Conservation (phyloP, 2,797 vertebrate species). For the Coluber constrictor region DNA sequence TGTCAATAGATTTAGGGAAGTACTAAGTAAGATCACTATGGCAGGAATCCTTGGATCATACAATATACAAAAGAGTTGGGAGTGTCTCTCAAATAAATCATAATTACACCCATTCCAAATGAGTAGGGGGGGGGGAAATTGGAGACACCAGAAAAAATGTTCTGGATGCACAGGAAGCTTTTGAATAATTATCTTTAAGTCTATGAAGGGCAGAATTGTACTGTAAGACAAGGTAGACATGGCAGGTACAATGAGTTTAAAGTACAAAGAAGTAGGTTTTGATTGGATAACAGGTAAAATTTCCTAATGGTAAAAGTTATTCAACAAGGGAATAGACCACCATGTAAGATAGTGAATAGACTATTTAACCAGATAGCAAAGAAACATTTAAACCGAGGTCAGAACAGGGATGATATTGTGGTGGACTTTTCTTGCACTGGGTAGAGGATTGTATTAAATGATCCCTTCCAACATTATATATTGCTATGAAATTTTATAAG, state of each 20-base stretch:
- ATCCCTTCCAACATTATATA: neutral
- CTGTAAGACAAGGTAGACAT: neutral
- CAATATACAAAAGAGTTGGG: neutral
- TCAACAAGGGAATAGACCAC: neutral
- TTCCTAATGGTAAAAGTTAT: neutral
- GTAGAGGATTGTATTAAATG: neutral
- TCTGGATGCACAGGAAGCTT: neutral
- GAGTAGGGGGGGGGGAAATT: neutral
- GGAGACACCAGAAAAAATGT: neutral
- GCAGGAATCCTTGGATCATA: neutral
- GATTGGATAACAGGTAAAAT: neutral
- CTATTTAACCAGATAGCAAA: neutral
- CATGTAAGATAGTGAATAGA: neutral
- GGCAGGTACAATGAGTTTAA: neutral
- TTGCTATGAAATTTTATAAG: neutral
- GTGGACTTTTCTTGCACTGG: neutral
- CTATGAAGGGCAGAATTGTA: neutral
- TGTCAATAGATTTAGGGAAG: neutral
- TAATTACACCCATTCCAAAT: neutral
- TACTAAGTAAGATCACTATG: neutral
- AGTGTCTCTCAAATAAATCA: neutral
- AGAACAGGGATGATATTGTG: neutral
- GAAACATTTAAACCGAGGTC: neutral
- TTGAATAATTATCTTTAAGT: neutral
- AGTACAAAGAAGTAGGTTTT: neutral